Evolutionary conservation across 2,888 invertebrate genomes (phyloP), one percentile per base, ranked within the genome.

Genomic region (Nebria brevicollis): DNA sequence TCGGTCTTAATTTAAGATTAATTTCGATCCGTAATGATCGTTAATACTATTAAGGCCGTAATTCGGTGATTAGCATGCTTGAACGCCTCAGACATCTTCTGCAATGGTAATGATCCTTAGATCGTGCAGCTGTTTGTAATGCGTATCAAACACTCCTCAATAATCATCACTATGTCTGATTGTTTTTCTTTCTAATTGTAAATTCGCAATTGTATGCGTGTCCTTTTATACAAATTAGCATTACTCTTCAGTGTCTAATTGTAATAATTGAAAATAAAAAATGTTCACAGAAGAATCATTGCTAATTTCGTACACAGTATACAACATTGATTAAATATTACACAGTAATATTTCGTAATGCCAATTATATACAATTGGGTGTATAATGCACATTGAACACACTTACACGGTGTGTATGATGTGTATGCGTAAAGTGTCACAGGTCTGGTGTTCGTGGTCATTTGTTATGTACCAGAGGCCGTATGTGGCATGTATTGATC

Each of bases 1-100:
- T 66, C 66, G 70, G 70, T 72, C 70, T 80, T 80, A 80, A 80
- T 80, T 80, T 80, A 65, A 75, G 80, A 75, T 80, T 80, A 80
- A 80, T 80, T 75, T 65, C 80, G 20, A 65, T 41, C 66, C 75
- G 75, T 79, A 70, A 75, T 75, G 43, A 75, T 80, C 80, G 80
- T 75, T 80, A 80, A 80, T 75, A 72, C 75, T 68, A 75, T 80
- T 80, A 80, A 43, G 75, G 72, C 4, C 15, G 54, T 80, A 75
- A 80, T 72, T 68, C 8, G 43, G 65, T 66, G 34, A 80, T 80
- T 75, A 75, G 75, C 70, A 80, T 80, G 80, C 79, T 68, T 25
- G 15, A 41, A 20, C 41, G 41, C 20, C 54, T 10, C 43, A 66
- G 54, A 66, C 77, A 65, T 75, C 65, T 11, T 34, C 77, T 72